These are phyloP conservation scores for Prunella fulvescens DNA, from an alignment of 2,113 vertebrate genomes.

Conservation along the genomic window DNA sequence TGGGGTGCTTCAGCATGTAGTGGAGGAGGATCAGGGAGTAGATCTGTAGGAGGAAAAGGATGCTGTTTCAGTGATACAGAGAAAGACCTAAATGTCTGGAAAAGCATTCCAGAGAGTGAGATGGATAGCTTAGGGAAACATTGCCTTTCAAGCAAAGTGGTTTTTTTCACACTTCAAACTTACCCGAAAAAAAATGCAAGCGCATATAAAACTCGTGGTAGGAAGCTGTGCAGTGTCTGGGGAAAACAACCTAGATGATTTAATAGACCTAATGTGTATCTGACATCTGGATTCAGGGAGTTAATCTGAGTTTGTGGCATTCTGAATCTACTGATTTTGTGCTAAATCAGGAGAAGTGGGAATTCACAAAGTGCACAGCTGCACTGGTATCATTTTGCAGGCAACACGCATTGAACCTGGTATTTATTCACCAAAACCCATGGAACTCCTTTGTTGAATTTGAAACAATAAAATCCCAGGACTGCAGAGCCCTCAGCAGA, in stretches of 20 bases:
- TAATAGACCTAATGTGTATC: background rate
- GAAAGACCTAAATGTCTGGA: background rate
- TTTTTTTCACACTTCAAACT: background rate
- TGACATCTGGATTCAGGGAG: background rate
- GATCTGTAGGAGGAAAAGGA: background rate
- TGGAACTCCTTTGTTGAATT: background rate
- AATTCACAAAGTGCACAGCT: background rate
- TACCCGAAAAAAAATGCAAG: background rate
- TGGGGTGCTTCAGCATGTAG: background rate
- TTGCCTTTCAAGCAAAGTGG: background rate
- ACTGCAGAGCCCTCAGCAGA: background rate
- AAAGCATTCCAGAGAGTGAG: background rate
- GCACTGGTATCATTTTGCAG: background rate
- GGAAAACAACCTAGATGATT: background rate
- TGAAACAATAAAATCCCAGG: fast-evolving
- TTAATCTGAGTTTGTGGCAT: background rate
- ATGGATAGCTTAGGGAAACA: background rate
- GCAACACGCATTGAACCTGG: fast-evolving
- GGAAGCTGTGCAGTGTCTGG: background rate
- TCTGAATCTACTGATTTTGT: background rate
- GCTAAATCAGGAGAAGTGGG: background rate
- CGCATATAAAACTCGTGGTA: background rate
- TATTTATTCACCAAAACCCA: background rate
- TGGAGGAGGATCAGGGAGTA: background rate
- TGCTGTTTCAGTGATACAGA: background rate